A percentile compares a stretch with the other conserved stretches of the same genome.
Conservation (phyloP, 2,113 vertebrate species). For the Pangasianodon hypophthalmus region DNA sequence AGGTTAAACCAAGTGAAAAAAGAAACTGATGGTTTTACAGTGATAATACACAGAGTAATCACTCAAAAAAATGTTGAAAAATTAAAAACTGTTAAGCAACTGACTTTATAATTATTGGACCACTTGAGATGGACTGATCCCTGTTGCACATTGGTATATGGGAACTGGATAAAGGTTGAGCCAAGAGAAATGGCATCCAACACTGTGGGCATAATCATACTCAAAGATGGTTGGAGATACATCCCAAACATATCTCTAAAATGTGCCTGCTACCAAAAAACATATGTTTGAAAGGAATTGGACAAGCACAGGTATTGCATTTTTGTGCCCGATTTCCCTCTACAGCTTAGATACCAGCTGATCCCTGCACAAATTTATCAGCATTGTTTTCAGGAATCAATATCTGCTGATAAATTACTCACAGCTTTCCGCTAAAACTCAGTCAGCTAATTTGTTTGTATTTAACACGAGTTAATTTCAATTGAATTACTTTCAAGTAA, state of each 20-base stretch:
- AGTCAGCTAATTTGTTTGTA: neutral
- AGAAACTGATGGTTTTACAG: too few relatives aligned
- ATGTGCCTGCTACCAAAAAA: neutral
- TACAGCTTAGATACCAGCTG: neutral
- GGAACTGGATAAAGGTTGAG: neutral
- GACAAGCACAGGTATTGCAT: neutral
- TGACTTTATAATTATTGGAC: too few relatives aligned
- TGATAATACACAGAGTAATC: too few relatives aligned
- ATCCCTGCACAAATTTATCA: neutral
- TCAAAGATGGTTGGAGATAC: neutral
- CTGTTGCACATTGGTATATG: neutral
- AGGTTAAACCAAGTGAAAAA: too few relatives aligned
- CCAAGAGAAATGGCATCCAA: neutral
- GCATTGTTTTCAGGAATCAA: neutral
- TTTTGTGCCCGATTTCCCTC: neutral
- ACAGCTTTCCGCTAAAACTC: neutral
- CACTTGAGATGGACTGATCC: too few relatives aligned
- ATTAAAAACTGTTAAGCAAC: too few relatives aligned
- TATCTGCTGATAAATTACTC: neutral
- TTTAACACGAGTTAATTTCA: neutral
- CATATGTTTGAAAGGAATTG: neutral
- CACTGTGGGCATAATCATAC: neutral
- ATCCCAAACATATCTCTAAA: neutral
- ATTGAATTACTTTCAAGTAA: neutral
- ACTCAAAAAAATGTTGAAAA: too few relatives aligned